A percentile compares a stretch with the other conserved stretches of the same genome.
These are phyloP conservation scores for Stercorarius parasiticus DNA, from an alignment of 2,113 vertebrate genomes.

Conservation along the genomic window DNA sequence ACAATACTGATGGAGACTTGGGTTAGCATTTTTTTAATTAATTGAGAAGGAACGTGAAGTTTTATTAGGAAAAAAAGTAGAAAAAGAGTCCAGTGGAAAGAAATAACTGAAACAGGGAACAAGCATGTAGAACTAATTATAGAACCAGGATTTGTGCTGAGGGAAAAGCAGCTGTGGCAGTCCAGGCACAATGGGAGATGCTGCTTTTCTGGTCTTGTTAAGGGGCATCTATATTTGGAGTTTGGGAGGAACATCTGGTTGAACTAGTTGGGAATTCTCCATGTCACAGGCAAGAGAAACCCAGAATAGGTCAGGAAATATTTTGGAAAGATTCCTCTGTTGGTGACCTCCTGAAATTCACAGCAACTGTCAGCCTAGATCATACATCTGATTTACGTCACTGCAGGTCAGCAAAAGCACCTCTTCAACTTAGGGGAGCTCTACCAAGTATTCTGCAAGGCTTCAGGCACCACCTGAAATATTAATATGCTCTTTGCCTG, in stretches of 20 bases:
- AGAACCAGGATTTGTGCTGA: background rate
- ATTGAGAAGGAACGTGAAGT: background rate
- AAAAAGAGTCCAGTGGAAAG: background rate
- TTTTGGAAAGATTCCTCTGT: background rate
- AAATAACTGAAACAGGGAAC: background rate
- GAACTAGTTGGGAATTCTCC: background rate
- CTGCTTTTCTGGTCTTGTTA: background rate
- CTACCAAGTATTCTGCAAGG: background rate
- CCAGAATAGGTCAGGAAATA: background rate
- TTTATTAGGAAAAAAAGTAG: background rate
- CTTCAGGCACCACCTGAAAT: background rate
- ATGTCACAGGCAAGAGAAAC: background rate
- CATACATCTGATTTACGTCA: background rate
- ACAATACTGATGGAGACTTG: background rate
- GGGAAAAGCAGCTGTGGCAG: background rate
- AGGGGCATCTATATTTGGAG: background rate
- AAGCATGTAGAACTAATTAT: background rate
- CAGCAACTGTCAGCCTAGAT: background rate
- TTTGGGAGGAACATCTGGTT: background rate
- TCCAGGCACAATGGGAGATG: background rate
- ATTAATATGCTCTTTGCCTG: background rate
- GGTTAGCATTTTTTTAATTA: background rate
- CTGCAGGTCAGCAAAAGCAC: background rate
- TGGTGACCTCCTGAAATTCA: background rate
- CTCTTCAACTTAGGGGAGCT: background rate